Evolutionary conservation across 2,113 vertebrate genomes (phyloP).

Genomic region (Zosterops japonicus): DNA sequence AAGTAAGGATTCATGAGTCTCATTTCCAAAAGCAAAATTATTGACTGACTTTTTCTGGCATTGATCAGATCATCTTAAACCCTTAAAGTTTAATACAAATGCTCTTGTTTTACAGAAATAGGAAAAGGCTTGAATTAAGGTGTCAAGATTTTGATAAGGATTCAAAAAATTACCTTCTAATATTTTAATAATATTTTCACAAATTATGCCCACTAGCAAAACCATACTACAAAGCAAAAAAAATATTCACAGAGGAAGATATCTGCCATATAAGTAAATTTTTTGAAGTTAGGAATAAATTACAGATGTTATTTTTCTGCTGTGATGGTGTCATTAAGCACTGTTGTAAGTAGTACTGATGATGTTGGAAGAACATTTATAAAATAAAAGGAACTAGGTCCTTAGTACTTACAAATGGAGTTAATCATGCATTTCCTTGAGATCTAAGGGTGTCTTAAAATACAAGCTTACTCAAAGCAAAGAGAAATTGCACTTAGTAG

Average conservation of each 20-base stretch:
- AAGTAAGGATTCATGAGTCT: neutral
- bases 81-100: neutral
- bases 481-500: neutral
- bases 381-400: neutral
- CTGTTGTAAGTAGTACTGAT: neutral
- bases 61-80: neutral
- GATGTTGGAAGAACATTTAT: neutral
- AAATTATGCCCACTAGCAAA: neutral
- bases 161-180: neutral
- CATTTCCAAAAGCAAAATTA: constrained; percentile 2
- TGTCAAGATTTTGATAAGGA: neutral
- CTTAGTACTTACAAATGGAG: neutral
- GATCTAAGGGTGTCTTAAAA: neutral
- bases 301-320: neutral
- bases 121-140: neutral
- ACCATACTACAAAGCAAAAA: neutral
- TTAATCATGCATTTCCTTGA: neutral
- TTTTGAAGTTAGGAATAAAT: neutral
- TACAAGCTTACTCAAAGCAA: neutral
- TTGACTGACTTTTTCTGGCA: neutral
- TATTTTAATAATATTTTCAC: neutral
- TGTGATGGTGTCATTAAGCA: neutral
- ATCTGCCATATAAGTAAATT: neutral
- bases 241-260: neutral
- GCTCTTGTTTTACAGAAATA: neutral